These are phyloP conservation scores for Cyphomyrus plagiostoma DNA, from an alignment of 2,113 vertebrate genomes.

Conservation along the genomic window DNA sequence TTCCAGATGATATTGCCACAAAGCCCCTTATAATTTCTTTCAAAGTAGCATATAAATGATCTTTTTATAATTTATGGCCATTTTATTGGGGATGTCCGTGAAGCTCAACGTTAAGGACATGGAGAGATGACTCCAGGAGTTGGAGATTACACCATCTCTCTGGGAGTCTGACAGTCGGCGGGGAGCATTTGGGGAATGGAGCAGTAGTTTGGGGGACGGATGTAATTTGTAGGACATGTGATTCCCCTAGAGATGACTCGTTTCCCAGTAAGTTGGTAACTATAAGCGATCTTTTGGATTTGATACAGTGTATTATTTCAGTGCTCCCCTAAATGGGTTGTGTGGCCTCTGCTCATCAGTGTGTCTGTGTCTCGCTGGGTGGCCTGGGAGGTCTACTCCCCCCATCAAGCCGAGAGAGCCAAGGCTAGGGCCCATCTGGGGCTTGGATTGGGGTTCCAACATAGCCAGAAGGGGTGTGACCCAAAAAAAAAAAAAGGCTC, in stretches of 20 bases:
- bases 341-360: conserved; percentile 16
- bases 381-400: conserved; percentile 1
- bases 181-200: conserved; percentile 19
- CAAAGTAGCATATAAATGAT: conserved; percentile 5
- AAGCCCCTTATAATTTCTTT: conserved; percentile 3
- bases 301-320: conserved; percentile 17
- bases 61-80: conserved; percentile 10
- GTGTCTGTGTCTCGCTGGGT: not conserved
- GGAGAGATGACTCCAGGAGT: conserved; percentile 13
- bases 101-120: not conserved
- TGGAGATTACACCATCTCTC: conserved; percentile 18
- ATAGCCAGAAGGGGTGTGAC: conserved; percentile 30
- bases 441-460: conserved; percentile 25
- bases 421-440: conserved; percentile 16
- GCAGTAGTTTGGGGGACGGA: conserved; percentile 19
- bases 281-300: not conserved
- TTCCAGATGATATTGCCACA: not conserved
- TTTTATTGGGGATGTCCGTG: not conserved
- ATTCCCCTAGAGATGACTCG: conserved; percentile 17
- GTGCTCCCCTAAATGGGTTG: not conserved
- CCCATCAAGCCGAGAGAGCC: not conserved
- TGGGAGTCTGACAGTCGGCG: conserved; percentile 18
- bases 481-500: conserved; percentile 26
- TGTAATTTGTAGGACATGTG: conserved; percentile 25
- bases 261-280: conserved; percentile 23